phyloP scores from a whole-genome alignment of 2,888 invertebrate species.

The Parnassius smintheus region DNA sequence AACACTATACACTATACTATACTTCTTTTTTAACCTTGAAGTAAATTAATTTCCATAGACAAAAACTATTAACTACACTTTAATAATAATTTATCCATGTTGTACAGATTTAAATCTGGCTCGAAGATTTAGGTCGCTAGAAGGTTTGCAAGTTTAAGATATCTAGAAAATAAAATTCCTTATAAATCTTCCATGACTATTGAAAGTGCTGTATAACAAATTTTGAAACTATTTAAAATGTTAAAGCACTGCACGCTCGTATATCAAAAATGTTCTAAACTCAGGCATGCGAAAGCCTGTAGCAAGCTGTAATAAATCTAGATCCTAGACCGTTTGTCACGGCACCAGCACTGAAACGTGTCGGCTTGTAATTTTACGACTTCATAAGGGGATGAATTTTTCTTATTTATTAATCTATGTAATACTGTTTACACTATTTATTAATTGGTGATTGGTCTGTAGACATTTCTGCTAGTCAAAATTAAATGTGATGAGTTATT shows the following conservation, averaged over 20 bases:
- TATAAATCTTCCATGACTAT: background rate
- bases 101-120: constrained; percentile 9
- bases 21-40: no score
- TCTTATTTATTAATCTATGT: background rate
- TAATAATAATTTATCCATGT: no score
- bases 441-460: no score
- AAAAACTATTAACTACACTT: no score
- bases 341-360: constrained; percentile 34
- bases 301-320: constrained; percentile 57
- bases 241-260: constrained; percentile 42
- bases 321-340: constrained; percentile 54
- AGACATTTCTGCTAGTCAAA: no score
- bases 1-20: no score
- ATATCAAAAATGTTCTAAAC: constrained; percentile 51
- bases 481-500: no score
- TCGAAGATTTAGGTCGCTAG: no score
- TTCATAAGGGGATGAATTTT: constrained; percentile 44
- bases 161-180: no score
- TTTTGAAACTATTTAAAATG: constrained; percentile 53
- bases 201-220: background rate
- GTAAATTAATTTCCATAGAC: no score
- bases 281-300: constrained; percentile 43
- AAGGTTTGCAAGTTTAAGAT: no score
- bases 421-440: no score
- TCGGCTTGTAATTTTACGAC: constrained; percentile 52